Evolutionary conservation across 2,113 vertebrate genomes (phyloP).

Genomic region (Scomber colias): DNA sequence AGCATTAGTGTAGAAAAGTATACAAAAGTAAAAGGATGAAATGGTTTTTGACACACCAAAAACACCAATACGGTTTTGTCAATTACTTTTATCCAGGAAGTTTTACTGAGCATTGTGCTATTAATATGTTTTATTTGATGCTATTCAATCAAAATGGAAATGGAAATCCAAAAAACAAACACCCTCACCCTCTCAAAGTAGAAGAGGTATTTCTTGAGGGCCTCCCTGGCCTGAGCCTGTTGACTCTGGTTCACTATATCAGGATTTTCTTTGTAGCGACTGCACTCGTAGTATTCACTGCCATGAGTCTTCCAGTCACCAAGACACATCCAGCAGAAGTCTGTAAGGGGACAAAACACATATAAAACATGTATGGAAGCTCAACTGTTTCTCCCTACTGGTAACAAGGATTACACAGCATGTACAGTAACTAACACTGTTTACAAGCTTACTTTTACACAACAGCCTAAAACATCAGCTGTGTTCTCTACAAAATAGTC

Average conservation of each 20-base stretch:
- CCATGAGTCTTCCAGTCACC: slow-evolving; percentile 99
- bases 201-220: slow-evolving; percentile 99
- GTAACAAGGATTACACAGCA: neutral
- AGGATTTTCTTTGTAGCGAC: slow-evolving; percentile 99
- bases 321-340: slow-evolving; percentile 99
- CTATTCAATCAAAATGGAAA: neutral
- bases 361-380: neutral
- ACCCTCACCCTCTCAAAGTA: slow-evolving; percentile 97
- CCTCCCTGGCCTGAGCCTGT: slow-evolving; percentile 98
- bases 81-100: neutral
- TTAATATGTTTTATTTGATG: no score
- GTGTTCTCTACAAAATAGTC: neutral
- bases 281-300: slow-evolving; percentile 99
- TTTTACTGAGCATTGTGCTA: no score
- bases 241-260: slow-evolving; percentile 99
- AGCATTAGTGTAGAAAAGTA: neutral
- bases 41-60: neutral
- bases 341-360: slow-evolving; percentile 71
- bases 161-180: neutral
- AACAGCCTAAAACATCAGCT: neutral
- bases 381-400: neutral
- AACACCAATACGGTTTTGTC: neutral
- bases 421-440: neutral
- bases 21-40: neutral
- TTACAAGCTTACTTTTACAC: neutral